Percentiles rank a stretch among this genome's conserved stretches.
These are phyloP conservation scores for Gobionotothen gibberifrons DNA, from an alignment of 2,797 vertebrate genomes.

Conservation along the genomic window DNA sequence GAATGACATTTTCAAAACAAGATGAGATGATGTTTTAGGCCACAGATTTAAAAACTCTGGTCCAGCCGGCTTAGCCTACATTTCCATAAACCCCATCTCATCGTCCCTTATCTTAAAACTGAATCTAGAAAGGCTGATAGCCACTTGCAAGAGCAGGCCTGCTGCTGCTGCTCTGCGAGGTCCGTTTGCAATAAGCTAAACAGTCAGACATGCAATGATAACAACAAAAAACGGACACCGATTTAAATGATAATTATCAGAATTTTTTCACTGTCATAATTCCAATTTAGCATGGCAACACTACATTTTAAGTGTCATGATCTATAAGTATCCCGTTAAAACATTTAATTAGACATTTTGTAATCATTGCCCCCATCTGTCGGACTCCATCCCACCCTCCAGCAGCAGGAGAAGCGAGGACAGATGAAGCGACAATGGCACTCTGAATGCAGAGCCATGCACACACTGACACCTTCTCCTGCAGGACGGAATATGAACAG, in stretches of 20 bases:
- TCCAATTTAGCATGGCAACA: conserved; percentile 37
- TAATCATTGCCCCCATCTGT: conserved; percentile 61
- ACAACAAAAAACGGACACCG: conserved; percentile 59
- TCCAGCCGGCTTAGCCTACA: conserved; percentile 65
- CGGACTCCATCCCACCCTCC: conserved; percentile 73
- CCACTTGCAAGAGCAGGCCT: conserved; percentile 55
- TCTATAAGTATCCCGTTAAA: conserved; percentile 17
- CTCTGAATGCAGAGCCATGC: conserved; percentile 59
- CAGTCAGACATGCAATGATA: conserved; percentile 52
- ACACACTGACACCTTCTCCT: conserved; percentile 61
- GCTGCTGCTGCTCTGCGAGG: conserved; percentile 35
- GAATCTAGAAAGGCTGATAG: conserved; percentile 42
- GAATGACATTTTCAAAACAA: conserved; percentile 57
- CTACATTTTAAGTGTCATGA: conserved; percentile 59
- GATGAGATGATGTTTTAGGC: conserved; percentile 57
- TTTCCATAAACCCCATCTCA: conserved; percentile 56
- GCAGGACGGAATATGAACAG: conserved; percentile 46
- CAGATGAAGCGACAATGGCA: conserved; percentile 72
- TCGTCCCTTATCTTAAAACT: conserved; percentile 47
- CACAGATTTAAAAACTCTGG: conserved; percentile 62
- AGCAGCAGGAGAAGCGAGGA: conserved; percentile 59
- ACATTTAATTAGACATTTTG: conserved; percentile 52
- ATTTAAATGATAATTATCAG: conserved; percentile 28
- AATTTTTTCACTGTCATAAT: conserved; percentile 25
- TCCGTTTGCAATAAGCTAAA: conserved; percentile 52